Evolutionary conservation across 2,797 vertebrate genomes (phyloP).

Genomic region (Fistularia commersonii): DNA sequence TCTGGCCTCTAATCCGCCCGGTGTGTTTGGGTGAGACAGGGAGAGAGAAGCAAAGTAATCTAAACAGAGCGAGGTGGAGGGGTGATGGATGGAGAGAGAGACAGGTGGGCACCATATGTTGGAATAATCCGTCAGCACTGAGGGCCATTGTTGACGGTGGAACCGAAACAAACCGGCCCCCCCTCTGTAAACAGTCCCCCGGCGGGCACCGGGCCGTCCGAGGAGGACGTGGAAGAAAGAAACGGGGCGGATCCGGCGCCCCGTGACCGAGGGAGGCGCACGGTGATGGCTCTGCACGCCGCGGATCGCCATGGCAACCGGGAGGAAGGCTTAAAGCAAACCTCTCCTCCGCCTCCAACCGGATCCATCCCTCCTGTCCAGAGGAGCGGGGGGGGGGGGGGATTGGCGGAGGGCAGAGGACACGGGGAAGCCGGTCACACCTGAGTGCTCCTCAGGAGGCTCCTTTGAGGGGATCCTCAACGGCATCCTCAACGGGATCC

Average conservation of each 20-base stretch:
- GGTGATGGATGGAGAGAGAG: conserved; percentile 40
- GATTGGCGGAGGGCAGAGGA: conserved; percentile 47
- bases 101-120: conserved; percentile 86
- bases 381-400: conserved; percentile 28
- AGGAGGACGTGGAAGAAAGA: conserved; percentile 46
- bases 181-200: conserved; percentile 72
- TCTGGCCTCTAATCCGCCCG: conserved; percentile 72
- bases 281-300: conserved; percentile 25
- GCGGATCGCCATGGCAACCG: conserved; percentile 24
- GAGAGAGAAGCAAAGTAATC: conserved; percentile 68
- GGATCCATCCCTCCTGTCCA: conserved; percentile 16
- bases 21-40: conserved; percentile 72
- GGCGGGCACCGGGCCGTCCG: conserved; percentile 73
- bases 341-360: conserved; percentile 14
- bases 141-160: conserved; percentile 79
- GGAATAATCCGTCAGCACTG: conserved; percentile 78
- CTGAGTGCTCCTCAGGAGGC: conserved; percentile 59
- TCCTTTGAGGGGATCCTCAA: no score
- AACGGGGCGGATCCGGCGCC: conserved; percentile 28
- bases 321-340: conserved; percentile 21
- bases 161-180: conserved; percentile 66
- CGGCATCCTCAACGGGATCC: no score
- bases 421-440: conserved; percentile 67
- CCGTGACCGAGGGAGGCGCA: conserved; percentile 46
- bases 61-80: conserved; percentile 56